Evolutionary conservation across 2,888 invertebrate genomes (phyloP), one percentile per base, ranked within the genome.

Genomic region (Drosophila parthenogenetica): DNA sequence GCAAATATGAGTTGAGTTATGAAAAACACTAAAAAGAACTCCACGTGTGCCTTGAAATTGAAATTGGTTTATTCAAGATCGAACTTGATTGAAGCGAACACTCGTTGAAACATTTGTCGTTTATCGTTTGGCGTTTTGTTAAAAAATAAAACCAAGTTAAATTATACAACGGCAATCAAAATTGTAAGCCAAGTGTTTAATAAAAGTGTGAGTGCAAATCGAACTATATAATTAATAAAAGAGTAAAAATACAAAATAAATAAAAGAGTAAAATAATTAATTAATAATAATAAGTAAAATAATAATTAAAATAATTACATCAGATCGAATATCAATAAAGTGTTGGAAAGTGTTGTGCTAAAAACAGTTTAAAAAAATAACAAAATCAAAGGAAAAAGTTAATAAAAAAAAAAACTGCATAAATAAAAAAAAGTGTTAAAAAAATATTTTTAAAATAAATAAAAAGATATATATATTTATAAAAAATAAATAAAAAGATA

Each of bases 81-180:
- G 65, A 68, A 77, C 57, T 74, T 29, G 62, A 69, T 78, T 74
- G 69, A 84, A 91, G 90, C 90, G 90, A 90, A 91, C 90, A 90
- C 90, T 90, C 90, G 88, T 89, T 89, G 69, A 80, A 74, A 79
- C 62, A 57, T 55, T 71, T 46, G 55, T 67, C 64, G 61, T 22
- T 29, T 29, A 29, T 29, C 5, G 8, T 69, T 49, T 64, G 51
- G 50, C 59, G 51, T 60, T 49, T 49, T 49, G 2, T 17, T 35
- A 59, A 73, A 43, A 77, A 63, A 65, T 63, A 17, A 43, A 17
- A 42, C 80, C 16, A 55, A 63, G 68, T 29, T 19, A 35, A 32
- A 3, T n/a, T n/a, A 49, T 16, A 29, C 48, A 32, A 43, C 3
- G 5, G 22, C 22, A 2, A 22, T 25, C 53, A 54, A 43, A 16